phyloP scores from a whole-genome alignment of 1,140 invertebrate species.

The Periplaneta americana region DNA sequence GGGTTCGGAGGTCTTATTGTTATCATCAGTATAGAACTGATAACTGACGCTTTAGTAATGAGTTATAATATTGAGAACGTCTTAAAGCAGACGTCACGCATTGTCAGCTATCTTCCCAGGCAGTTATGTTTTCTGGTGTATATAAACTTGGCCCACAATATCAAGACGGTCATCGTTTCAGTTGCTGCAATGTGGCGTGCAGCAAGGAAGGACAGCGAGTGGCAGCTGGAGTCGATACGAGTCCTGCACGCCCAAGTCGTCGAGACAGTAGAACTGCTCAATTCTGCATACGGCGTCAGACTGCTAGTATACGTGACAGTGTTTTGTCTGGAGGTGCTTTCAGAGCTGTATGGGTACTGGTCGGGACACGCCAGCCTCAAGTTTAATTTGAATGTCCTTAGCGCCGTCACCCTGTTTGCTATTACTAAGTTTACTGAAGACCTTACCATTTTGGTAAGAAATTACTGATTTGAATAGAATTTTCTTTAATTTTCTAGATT shows the following conservation, averaged over 20 bases:
- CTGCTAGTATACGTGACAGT: not conserved
- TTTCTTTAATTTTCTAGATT: too few relatives aligned
- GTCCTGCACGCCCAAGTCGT: not conserved
- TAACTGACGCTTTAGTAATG: not conserved
- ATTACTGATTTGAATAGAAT: not conserved
- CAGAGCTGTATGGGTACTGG: not conserved
- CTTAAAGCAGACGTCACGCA: not conserved
- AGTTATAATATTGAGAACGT: not conserved
- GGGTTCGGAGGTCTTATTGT: not conserved
- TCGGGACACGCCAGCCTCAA: not conserved
- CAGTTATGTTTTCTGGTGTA: not conserved
- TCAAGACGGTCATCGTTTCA: not conserved
- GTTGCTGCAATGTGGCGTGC: not conserved
- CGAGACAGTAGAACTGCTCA: not conserved
- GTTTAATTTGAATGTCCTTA: not conserved
- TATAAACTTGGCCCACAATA: not conserved
- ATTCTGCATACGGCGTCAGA: not conserved
- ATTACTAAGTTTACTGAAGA: not conserved
- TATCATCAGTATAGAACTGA: not conserved
- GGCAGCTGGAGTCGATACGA: not conserved
- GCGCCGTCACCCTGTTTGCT: not conserved
- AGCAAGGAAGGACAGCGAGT: not conserved
- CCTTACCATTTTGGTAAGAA: not conserved
- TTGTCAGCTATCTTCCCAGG: not conserved
- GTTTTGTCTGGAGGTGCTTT: not conserved